Evolutionary conservation across 2,888 invertebrate species (phyloP).

Genomic region (Epinotia nisella): DNA sequence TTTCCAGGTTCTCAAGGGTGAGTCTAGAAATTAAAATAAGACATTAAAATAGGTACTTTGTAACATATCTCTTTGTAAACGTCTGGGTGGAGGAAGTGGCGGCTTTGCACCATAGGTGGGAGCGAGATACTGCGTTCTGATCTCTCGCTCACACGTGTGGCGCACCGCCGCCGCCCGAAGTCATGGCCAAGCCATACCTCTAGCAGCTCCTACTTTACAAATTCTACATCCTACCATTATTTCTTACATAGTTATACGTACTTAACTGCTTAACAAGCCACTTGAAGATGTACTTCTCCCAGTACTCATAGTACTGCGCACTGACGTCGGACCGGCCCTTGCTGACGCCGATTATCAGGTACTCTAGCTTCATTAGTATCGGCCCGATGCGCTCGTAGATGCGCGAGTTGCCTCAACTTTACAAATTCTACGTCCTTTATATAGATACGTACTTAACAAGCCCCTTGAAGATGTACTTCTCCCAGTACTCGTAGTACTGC

Average conservation of each 20-base stretch:
- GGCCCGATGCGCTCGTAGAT: conserved; percentile 93
- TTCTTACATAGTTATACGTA: conserved; percentile 54
- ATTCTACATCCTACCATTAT: too few relatives aligned
- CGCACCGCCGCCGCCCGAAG: too few relatives aligned
- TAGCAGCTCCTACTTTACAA: too few relatives aligned
- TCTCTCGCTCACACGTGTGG: too few relatives aligned
- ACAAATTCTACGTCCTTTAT: too few relatives aligned
- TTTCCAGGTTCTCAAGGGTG: conserved; percentile 88
- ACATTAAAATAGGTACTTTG: neutral
- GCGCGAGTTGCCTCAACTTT: conserved; percentile 69
- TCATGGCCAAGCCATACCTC: too few relatives aligned
- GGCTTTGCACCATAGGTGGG: too few relatives aligned
- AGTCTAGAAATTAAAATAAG: conserved; percentile 71
- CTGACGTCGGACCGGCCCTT: conserved; percentile 90
- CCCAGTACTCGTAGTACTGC: conserved; percentile 92
- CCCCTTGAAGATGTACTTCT: conserved; percentile 88
- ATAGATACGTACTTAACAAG: conserved; percentile 64
- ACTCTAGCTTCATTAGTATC: conserved; percentile 93
- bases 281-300: conserved; percentile 91
- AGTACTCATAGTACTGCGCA: conserved; percentile 90
- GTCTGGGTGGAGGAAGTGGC: too few relatives aligned
- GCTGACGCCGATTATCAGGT: conserved; percentile 91
- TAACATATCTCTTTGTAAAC: neutral
- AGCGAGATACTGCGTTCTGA: too few relatives aligned
- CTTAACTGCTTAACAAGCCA: conserved; percentile 69